Conservation (phyloP, 1,140 invertebrate genomes). For the Procambarus clarkii region DNA sequence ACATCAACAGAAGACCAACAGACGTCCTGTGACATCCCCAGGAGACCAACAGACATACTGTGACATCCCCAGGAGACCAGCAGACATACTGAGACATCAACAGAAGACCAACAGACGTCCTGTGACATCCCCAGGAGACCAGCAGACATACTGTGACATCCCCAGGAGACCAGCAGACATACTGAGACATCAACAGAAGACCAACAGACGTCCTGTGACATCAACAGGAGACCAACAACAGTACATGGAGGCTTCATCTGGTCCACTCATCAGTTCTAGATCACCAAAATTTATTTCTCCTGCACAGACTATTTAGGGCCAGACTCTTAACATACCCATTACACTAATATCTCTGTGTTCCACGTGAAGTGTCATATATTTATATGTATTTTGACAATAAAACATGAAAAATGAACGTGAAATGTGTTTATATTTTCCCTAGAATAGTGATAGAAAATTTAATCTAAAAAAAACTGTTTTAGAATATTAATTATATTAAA, state of each 20-base stretch:
- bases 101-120: no score
- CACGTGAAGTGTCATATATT: conserved; percentile 15
- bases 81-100: no score
- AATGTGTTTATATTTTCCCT: no score
- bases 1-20: no score
- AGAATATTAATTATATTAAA: no score
- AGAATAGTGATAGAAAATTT: no score
- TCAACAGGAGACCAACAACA: neutral
- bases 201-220: neutral
- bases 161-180: neutral
- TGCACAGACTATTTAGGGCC: neutral
- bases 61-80: no score
- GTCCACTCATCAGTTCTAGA: neutral
- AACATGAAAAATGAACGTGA: neutral
- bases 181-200: neutral
- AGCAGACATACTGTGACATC: no score
- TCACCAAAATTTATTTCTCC: neutral
- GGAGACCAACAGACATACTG: no score
- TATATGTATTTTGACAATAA: conserved; percentile 21
- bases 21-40: no score
- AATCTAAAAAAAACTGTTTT: no score
- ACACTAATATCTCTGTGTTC: neutral
- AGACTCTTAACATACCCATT: neutral
- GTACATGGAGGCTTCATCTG: neutral
- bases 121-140: no score